phyloP scores from a whole-genome alignment of 1,140 invertebrate genomes.

The Euwallacea fornicatus region DNA sequence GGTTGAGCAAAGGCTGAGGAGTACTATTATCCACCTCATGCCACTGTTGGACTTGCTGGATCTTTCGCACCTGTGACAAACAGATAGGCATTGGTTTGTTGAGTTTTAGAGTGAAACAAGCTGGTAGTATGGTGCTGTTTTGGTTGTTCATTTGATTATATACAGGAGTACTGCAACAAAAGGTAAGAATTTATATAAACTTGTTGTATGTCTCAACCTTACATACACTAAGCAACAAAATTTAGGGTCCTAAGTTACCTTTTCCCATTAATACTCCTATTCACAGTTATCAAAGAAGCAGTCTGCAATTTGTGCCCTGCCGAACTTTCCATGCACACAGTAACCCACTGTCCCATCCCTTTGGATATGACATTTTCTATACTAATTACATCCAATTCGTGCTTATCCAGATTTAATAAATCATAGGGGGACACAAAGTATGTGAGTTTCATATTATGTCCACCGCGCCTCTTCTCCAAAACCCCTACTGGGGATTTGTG shows the following conservation, averaged over 20 bases:
- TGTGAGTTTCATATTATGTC: constrained; percentile 88
- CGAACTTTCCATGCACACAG: constrained; percentile 88
- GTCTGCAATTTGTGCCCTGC: constrained; percentile 85
- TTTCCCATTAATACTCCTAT: constrained; percentile 72
- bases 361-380: constrained; percentile 70
- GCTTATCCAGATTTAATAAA: constrained; percentile 75
- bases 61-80: constrained; percentile 69
- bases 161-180: constrained; percentile 65
- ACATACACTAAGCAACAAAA: constrained; percentile 2
- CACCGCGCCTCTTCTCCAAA: constrained; percentile 74
- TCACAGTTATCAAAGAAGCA: constrained; percentile 75
- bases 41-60: constrained; percentile 70
- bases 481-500: constrained; percentile 89
- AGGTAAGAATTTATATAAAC: not conserved
- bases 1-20: constrained; percentile 70
- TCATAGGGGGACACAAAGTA: constrained; percentile 97
- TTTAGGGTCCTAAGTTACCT: constrained; percentile 58
- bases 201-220: not conserved
- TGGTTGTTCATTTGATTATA: constrained; percentile 76
- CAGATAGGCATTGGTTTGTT: constrained; percentile 87
- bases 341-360: constrained; percentile 82
- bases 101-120: constrained; percentile 86
- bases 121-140: constrained; percentile 87
- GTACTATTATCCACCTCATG: constrained; percentile 70
- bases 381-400: constrained; percentile 72